Conservation (phyloP, 2,113 vertebrate genomes). For the Gallinago media region DNA sequence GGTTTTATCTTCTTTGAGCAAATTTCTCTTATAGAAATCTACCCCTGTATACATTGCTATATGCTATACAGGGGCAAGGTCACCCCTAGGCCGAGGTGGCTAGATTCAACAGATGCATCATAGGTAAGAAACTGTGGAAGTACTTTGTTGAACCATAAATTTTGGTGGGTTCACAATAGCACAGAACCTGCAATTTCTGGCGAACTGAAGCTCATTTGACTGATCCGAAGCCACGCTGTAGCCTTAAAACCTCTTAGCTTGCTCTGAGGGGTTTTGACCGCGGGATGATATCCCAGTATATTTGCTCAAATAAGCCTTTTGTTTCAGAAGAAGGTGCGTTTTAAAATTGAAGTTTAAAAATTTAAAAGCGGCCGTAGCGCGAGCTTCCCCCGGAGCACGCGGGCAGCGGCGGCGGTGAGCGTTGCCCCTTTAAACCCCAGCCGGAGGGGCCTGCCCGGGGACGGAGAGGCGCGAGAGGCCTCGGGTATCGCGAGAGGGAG, state of each 20-base stretch:
- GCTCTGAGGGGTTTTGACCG: not conserved
- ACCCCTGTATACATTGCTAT: not conserved
- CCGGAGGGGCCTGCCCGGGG: too few relatives aligned
- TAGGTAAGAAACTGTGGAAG: not conserved
- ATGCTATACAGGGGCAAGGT: not conserved
- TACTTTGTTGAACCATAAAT: not conserved
- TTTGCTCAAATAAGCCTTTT: not conserved
- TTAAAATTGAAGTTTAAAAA: too few relatives aligned
- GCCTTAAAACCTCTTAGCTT: not conserved
- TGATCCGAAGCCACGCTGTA: not conserved
- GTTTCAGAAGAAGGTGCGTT: not conserved
- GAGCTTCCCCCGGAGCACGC: too few relatives aligned
- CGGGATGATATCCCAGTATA: not conserved
- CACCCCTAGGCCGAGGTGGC: not conserved
- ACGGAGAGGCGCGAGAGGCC: too few relatives aligned
- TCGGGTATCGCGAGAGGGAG: too few relatives aligned
- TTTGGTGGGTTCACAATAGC: not conserved
- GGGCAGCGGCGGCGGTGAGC: too few relatives aligned
- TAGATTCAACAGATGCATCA: not conserved
- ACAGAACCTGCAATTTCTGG: not conserved
- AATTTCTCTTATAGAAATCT: not conserved
- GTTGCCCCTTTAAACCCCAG: too few relatives aligned
- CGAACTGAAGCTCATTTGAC: not conserved
- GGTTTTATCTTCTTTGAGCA: not conserved
- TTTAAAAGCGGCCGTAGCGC: too few relatives aligned